Percentiles rank a stretch among this genome's conserved stretches.
Evolutionary conservation across 2,797 vertebrate genomes (phyloP).

Genomic region (Dermochelys coriacea): DNA sequence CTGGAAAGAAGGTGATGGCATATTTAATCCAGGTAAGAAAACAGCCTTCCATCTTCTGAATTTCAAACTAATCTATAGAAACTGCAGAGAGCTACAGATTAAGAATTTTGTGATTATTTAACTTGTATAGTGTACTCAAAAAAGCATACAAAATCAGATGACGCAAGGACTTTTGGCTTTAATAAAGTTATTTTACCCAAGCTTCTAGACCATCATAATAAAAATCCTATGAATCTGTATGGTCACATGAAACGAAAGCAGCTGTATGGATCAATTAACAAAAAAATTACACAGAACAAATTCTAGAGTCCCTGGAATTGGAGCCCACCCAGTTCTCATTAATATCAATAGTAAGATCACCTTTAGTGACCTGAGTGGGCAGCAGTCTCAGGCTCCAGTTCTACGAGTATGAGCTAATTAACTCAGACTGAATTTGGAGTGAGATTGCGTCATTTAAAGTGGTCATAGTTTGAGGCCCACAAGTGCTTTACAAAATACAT

Average conservation of each 20-base stretch:
- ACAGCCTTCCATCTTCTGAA: background rate
- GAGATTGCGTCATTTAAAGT: background rate
- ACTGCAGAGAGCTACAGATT: background rate
- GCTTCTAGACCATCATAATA: background rate
- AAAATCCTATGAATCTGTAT: background rate
- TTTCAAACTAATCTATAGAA: background rate
- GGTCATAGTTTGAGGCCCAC: background rate
- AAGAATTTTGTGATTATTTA: background rate
- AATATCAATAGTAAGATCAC: background rate
- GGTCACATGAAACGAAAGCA: background rate
- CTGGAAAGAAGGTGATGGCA: slow-evolving; percentile 89
- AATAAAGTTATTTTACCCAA: background rate
- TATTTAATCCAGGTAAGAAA: slow-evolving; percentile 88
- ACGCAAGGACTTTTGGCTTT: background rate
- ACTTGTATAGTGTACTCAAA: background rate
- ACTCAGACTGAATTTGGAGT: background rate
- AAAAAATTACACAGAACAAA: background rate
- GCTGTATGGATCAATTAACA: background rate
- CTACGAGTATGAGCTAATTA: background rate
- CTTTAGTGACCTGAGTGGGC: background rate
- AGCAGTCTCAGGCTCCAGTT: background rate
- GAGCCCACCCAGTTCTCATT: background rate
- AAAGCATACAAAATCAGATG: background rate
- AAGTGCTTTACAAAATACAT: background rate
- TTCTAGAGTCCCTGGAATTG: background rate